Base-by-base conservation (phyloP, 2,888 invertebrate species). In the Sclerodermus sp. region DNA sequence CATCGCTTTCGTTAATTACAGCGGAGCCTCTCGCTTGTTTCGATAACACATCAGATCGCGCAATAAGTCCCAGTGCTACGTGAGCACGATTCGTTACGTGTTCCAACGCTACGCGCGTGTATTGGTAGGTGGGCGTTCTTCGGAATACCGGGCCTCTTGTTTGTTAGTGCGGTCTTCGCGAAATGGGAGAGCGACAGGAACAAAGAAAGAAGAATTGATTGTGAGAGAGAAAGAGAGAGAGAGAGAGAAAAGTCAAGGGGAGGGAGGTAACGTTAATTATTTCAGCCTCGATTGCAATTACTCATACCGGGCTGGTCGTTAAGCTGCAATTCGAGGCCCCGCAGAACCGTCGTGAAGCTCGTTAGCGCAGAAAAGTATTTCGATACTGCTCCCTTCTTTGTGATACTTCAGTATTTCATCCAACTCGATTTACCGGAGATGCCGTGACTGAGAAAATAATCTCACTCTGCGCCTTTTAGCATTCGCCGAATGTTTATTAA, bases 1-100 rank as follows among this genome's bases (percentile, higher is more conserved):
- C 51, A 40, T 47, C 45, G 51, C 51, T 49, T 60, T 46, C 60
- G 62, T 63, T 63, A 58, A 63, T 63, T 62, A 54, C 55, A 42
- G 49, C 43, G 29, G 39, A 13, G n/a, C 23, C 29, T 16, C 12
- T 39, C 30, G 38, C 45, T 36, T 45, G 51, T 53, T 13, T 44
- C 41, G 52, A 53, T 60, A 60, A 61, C 57, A 41, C 61, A 48
- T 59, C 51, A 50, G 51, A 52, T 58, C 52, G 55, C 52, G 55
- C 53, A 44, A 58, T 52, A 49, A 60, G 56, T 58, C 44, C 40
- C 23, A 31, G 15, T 36, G 29, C 51, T 31, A 49, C 53, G 47
- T 42, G 50, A 41, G 36, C 45, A 39, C 43, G 47, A 53, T 49
- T 45, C 43, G 39, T 51, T 51, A 43, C 45, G 45, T 42, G 46